Evolutionary conservation across 2,888 invertebrate genomes (phyloP).

Genomic region (Cactoblastis cactorum): DNA sequence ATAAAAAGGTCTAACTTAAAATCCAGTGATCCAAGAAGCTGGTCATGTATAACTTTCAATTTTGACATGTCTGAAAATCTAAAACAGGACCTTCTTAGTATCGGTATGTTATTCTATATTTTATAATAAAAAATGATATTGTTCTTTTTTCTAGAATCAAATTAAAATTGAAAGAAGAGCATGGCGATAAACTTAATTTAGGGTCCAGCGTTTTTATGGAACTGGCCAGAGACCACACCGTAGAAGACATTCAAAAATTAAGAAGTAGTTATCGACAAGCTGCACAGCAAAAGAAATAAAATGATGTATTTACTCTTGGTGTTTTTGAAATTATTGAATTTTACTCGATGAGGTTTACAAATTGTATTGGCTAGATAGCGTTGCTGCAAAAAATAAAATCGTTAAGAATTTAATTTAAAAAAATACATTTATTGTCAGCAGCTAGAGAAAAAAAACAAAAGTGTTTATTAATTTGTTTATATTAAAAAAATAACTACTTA

Average conservation of each 20-base stretch:
- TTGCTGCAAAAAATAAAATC: not conserved
- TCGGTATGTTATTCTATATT: too few species aligned
- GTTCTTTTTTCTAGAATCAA: not conserved
- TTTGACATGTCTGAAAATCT: too few species aligned
- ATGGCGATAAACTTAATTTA: not conserved
- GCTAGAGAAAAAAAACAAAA: not conserved
- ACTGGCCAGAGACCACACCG: not conserved
- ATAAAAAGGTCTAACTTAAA: too few species aligned
- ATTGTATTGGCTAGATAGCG: too few species aligned
- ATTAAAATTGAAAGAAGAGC: not conserved
- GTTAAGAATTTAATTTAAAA: not conserved
- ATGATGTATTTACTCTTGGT: not conserved
- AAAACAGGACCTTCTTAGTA: too few species aligned
- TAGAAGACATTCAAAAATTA: not conserved
- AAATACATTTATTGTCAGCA: too few species aligned
- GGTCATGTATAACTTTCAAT: too few species aligned
- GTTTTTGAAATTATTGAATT: too few species aligned
- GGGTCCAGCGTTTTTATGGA: not conserved
- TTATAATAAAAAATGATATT: too few species aligned
- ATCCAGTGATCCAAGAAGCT: too few species aligned
- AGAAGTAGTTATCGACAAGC: not conserved
- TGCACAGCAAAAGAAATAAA: not conserved
- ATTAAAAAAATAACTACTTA: conserved; percentile 23
- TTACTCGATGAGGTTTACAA: not conserved
- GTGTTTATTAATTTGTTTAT: conserved; percentile 7